phyloP scores from a whole-genome alignment of 2,113 vertebrate species.

The rat (Rattus norvegicus) region DNA sequence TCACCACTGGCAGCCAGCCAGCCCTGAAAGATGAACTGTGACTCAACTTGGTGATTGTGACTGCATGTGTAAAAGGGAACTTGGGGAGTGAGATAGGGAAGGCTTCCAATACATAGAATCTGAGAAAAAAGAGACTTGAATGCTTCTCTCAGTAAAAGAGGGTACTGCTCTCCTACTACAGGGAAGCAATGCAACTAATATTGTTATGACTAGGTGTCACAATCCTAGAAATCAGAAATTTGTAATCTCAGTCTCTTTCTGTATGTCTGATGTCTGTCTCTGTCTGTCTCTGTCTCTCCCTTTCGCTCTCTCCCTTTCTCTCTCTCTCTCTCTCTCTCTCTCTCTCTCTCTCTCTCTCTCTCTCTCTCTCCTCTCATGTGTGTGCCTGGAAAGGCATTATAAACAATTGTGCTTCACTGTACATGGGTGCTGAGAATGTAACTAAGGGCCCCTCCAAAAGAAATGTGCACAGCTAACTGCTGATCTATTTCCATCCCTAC shows the following conservation, averaged over 20 bases:
- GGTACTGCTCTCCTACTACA: background rate
- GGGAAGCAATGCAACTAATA: background rate
- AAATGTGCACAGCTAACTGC: background rate
- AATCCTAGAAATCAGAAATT: background rate
- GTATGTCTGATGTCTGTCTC: too few species aligned
- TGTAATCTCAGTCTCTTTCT: background rate
- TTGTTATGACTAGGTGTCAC: rapidly evolving
- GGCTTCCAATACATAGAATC: background rate
- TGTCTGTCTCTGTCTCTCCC: background rate
- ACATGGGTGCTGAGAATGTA: background rate
- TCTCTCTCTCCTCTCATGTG: too few species aligned
- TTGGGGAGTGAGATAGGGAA: background rate
- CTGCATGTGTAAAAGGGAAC: background rate
- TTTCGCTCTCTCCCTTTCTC: too few species aligned
- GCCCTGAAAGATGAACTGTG: slow-evolving; percentile 36
- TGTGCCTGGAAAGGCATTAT: background rate
- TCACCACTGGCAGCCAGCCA: slow-evolving; percentile 53
- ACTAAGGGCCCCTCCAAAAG: too few species aligned
- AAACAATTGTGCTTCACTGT: too few species aligned
- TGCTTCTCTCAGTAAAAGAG: background rate
- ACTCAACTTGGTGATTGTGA: slow-evolving; percentile 39
- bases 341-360: too few species aligned
- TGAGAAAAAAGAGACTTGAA: background rate
- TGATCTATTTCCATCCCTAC: background rate
- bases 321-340: too few species aligned